Conservation (phyloP, 1,140 invertebrate species). For the Hycleus phaleratus region DNA sequence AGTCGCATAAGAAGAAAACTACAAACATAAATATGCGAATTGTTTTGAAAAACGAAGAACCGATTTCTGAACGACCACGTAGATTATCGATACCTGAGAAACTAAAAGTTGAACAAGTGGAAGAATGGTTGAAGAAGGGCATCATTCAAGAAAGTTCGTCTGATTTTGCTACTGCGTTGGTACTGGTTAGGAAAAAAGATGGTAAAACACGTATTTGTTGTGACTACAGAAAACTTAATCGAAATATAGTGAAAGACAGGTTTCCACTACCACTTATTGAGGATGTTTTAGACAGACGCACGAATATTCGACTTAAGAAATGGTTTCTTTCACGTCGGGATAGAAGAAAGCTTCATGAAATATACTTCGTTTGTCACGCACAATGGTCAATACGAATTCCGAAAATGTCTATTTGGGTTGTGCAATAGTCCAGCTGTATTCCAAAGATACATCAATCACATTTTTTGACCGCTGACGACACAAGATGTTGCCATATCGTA, state of each 20-base stretch:
- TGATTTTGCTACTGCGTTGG: slow-evolving; percentile 32
- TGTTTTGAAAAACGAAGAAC: background rate
- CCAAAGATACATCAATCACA: slow-evolving; percentile 26
- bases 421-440: slow-evolving; percentile 29
- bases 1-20: no score
- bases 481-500: slow-evolving; percentile 26
- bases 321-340: no score
- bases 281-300: no score
- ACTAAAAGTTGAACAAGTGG: slow-evolving; percentile 8
- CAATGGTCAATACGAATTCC: slow-evolving; percentile 39
- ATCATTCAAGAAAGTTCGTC: slow-evolving; percentile 29
- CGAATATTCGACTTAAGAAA: no score
- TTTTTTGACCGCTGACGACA: slow-evolving; percentile 21
- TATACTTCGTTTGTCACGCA: slow-evolving; percentile 33
- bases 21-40: background rate
- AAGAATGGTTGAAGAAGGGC: slow-evolving; percentile 9
- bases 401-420: slow-evolving; percentile 38
- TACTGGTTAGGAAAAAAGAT: slow-evolving; percentile 37
- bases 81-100: slow-evolving; percentile 11
- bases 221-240: slow-evolving; percentile 39
- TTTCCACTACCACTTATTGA: no score
- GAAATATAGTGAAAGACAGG: background rate
- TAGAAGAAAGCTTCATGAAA: background rate
- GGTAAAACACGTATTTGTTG: slow-evolving; percentile 35
- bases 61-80: slow-evolving; percentile 11